Percentiles rank a stretch among this genome's conserved stretches.
phyloP scores from a whole-genome alignment of 2,113 vertebrate species.

The Agelaius phoeniceus region DNA sequence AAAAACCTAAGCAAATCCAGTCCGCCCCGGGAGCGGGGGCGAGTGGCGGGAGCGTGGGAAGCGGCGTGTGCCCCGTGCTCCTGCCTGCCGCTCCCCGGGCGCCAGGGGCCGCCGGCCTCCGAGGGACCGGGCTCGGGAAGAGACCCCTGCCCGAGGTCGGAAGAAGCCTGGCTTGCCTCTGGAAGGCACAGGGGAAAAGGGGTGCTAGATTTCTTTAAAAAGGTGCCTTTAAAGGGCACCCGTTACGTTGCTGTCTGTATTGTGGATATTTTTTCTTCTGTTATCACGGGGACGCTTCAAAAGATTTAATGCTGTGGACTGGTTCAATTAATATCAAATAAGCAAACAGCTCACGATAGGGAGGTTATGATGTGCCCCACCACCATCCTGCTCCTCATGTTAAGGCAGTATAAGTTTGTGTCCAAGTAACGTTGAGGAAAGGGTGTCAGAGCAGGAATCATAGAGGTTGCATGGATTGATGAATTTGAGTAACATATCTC shows the following conservation, averaged over 20 bases:
- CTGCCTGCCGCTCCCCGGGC: background rate
- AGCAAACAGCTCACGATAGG: background rate
- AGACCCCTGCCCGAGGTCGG: rapidly evolving
- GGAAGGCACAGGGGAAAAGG: rapidly evolving
- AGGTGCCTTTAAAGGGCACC: background rate
- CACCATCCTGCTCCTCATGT: rapidly evolving
- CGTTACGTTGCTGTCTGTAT: rapidly evolving
- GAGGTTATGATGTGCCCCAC: too few relatives aligned
- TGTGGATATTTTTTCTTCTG: background rate
- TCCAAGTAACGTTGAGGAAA: background rate
- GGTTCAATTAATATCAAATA: background rate
- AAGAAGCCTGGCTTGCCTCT: background rate
- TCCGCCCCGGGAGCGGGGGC: too few relatives aligned
- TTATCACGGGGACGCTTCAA: rapidly evolving
- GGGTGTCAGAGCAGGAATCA: background rate
- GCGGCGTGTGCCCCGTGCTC: background rate
- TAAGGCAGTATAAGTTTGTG: rapidly evolving
- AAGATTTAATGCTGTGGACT: rapidly evolving
- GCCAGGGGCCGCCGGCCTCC: rapidly evolving
- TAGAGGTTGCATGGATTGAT: background rate
- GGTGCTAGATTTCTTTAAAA: rapidly evolving
- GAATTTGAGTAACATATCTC: background rate
- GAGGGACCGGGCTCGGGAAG: too few relatives aligned
- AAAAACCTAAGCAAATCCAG: background rate
- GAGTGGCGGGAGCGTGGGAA: background rate